phyloP scores from a whole-genome alignment of 2,888 invertebrate species.

The Aradus depressus region DNA sequence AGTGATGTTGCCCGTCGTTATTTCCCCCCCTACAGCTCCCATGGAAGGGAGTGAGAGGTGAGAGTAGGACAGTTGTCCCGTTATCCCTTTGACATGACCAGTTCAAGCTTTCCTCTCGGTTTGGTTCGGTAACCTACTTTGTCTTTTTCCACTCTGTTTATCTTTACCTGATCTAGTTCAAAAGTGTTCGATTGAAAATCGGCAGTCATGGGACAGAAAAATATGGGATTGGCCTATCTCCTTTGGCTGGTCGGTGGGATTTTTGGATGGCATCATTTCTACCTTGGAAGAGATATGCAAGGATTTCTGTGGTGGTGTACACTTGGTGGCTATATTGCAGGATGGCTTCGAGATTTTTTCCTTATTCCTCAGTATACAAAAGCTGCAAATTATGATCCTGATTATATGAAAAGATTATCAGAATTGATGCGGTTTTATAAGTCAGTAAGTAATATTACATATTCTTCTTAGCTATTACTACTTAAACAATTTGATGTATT shows the following conservation, averaged over 20 bases:
- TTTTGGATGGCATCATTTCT: constrained; percentile 83
- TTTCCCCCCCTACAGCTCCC: too few species aligned
- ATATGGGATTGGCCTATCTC: constrained; percentile 57
- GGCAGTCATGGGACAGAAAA: constrained; percentile 34
- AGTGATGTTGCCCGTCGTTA: too few species aligned
- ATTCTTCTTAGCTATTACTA: not conserved
- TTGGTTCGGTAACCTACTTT: not conserved
- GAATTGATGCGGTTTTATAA: constrained; percentile 47
- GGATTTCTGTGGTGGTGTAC: constrained; percentile 85
- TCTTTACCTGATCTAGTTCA: not conserved
- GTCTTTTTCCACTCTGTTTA: not conserved
- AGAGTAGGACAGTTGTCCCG: too few species aligned
- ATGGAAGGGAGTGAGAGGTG: too few species aligned
- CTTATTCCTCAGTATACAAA: constrained; percentile 74
- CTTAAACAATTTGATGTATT: not conserved
- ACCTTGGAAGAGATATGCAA: constrained; percentile 76
- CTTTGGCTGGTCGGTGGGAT: constrained; percentile 80
- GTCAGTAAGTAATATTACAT: constrained; percentile 44
- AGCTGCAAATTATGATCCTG: constrained; percentile 64
- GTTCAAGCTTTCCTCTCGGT: not conserved
- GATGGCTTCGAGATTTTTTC: constrained; percentile 78
- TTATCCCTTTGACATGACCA: constrained; percentile 10
- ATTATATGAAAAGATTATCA: constrained; percentile 52
- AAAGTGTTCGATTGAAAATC: not conserved
- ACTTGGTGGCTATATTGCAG: constrained; percentile 73